Evolutionary conservation across 2,888 invertebrate species (phyloP).

Genomic region (Gymnoscelis rufifasciata): DNA sequence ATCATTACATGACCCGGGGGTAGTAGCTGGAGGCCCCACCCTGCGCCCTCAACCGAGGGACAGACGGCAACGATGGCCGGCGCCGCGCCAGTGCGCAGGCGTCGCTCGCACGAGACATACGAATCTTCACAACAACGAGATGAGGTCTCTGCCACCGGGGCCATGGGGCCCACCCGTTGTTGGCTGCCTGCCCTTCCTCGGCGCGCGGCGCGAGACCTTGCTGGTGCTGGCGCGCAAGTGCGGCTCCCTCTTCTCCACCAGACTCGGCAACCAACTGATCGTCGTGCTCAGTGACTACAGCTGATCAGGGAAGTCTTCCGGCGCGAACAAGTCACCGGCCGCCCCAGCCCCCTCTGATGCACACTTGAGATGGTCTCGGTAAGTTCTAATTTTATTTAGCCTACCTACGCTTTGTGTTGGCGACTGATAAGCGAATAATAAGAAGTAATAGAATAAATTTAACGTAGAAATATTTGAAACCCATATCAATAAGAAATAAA

Average conservation of each 20-base stretch:
- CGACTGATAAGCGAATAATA: too few species aligned
- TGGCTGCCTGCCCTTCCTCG: conserved; percentile 90
- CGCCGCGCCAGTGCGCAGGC: conserved; percentile 74
- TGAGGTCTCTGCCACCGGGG: conserved; percentile 86
- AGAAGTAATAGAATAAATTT: too few species aligned
- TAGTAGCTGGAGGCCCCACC: too few species aligned
- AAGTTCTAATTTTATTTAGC: conserved; percentile 60
- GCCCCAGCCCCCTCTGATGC: conserved; percentile 91
- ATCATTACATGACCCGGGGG: too few species aligned
- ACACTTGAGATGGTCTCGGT: conserved; percentile 93
- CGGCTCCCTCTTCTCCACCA: conserved; percentile 89
- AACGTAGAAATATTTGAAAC: too few species aligned
- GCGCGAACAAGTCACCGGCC: conserved; percentile 91
- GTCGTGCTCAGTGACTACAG: conserved; percentile 92
- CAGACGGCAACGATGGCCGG: too few species aligned
- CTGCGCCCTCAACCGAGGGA: too few species aligned
- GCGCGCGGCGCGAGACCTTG: conserved; percentile 87
- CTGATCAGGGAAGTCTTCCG: conserved; percentile 91
- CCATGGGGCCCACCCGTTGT: conserved; percentile 92
- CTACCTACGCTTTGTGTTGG: too few species aligned
- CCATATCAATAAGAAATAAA: background rate
- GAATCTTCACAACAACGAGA: conserved; percentile 54
- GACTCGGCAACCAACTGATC: conserved; percentile 89
- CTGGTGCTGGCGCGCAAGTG: conserved; percentile 87
- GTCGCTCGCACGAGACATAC: conserved; percentile 70